Evolutionary conservation across 2,888 invertebrate genomes (phyloP).

Genomic region (Morpho achilles): DNA sequence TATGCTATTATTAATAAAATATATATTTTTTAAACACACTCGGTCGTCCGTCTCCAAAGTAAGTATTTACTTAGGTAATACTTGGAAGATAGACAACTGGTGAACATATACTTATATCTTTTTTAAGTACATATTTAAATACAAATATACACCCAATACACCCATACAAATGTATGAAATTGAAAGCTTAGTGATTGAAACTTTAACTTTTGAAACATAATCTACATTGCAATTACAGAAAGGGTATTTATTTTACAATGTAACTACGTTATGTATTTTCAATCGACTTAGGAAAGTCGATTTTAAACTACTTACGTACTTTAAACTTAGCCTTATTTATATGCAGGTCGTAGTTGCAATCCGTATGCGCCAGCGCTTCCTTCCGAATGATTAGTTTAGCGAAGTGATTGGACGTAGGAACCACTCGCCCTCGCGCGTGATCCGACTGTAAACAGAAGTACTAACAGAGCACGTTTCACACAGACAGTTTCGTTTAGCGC

Average conservation of each 20-base stretch:
- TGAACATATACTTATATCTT: too few species aligned
- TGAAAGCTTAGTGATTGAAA: too few species aligned
- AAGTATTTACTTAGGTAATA: too few species aligned
- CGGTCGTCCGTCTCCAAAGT: too few species aligned
- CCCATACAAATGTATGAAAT: too few species aligned
- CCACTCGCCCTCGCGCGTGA: conserved; percentile 57
- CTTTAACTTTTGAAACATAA: neutral
- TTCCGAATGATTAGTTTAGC: conserved; percentile 68
- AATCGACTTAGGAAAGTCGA: too few species aligned
- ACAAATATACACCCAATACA: too few species aligned
- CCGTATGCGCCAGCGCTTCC: conserved; percentile 62
- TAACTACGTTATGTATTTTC: conserved; percentile 17
- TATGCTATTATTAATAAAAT: too few species aligned
- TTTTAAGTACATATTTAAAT: too few species aligned
- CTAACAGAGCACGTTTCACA: conserved; percentile 14
- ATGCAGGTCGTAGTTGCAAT: conserved; percentile 38
- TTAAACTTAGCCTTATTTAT: conserved; percentile 25
- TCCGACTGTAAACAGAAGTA: conserved; percentile 35
- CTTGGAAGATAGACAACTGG: too few species aligned
- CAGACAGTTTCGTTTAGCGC: conserved; percentile 23
- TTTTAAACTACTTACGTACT: too few species aligned
- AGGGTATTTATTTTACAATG: conserved; percentile 4
- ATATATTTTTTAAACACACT: too few species aligned
- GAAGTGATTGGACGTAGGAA: conserved; percentile 62
- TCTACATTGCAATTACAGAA: neutral